phyloP scores from a whole-genome alignment of 2,797 vertebrate species.

The Mormyrops attenuatus region DNA sequence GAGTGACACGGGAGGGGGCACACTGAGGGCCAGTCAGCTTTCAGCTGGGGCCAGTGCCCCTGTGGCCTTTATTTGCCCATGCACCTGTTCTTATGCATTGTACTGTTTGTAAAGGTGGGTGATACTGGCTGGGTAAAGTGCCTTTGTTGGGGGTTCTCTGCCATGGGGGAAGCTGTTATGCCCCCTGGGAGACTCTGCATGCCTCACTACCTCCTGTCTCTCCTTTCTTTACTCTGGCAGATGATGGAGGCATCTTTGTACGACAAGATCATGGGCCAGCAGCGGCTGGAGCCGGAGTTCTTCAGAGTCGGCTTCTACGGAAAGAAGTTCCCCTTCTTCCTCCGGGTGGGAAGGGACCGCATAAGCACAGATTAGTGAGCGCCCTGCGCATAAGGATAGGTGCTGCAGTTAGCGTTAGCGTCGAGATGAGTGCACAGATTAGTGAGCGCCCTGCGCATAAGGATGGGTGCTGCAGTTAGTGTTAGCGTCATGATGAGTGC shows the following conservation, averaged over 20 bases:
- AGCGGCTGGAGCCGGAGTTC: constrained; percentile 93
- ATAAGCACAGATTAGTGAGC: neutral
- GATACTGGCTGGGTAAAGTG: too few species aligned
- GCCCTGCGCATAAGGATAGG: neutral
- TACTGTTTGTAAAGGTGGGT: neutral
- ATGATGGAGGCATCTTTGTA: constrained; percentile 98
- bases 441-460: too few species aligned
- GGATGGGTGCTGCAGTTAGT: too few species aligned
- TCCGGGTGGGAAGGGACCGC: constrained; percentile 70
- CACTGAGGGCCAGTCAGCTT: neutral
- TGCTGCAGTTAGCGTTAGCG: neutral
- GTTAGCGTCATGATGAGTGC: too few species aligned
- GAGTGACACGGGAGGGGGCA: neutral
- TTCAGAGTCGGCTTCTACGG: constrained; percentile 98
- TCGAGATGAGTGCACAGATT: too few species aligned
- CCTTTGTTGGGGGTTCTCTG: neutral
- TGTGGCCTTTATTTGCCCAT: neutral
- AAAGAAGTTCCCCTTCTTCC: constrained; percentile 97
- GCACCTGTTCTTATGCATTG: neutral
- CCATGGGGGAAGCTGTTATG: neutral
- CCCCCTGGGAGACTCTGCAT: neutral
- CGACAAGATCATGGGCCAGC: constrained; percentile 99
- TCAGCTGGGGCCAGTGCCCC: neutral
- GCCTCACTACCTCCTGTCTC: neutral
- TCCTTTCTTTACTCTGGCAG: constrained; percentile 46